These are phyloP conservation scores for Babyrousa celebensis DNA, from an alignment of 2,797 vertebrate species.

Conservation along the genomic window DNA sequence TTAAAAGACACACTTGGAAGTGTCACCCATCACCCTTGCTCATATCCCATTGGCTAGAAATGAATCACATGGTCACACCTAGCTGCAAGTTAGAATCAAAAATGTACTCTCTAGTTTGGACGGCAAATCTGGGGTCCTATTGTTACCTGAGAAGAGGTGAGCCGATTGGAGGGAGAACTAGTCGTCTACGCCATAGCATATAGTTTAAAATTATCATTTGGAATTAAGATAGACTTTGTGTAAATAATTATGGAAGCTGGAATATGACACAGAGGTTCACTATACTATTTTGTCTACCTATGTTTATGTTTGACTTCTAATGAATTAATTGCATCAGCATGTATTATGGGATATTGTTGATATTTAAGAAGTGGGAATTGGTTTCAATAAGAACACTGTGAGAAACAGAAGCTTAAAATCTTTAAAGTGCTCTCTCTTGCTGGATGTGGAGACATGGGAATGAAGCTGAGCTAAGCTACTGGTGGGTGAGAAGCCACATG, in stretches of 20 bases:
- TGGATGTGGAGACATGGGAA: neutral
- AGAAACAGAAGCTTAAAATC: neutral
- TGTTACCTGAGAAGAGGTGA: neutral
- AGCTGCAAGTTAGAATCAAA: neutral
- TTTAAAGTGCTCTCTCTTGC: neutral
- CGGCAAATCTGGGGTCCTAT: neutral
- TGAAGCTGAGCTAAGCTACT: neutral
- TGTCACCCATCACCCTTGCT: neutral
- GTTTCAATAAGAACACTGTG: neutral
- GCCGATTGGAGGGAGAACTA: neutral
- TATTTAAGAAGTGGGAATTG: neutral
- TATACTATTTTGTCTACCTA: neutral
- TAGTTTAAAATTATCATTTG: neutral
- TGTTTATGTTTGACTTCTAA: constrained; percentile 4
- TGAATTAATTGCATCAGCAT: neutral
- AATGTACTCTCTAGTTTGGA: neutral
- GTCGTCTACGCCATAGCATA: neutral
- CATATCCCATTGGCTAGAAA: neutral
- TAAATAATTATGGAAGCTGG: neutral
- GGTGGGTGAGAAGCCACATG: neutral
- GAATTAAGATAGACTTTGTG: neutral
- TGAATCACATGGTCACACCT: neutral
- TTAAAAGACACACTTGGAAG: neutral
- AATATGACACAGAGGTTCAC: neutral
- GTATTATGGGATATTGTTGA: neutral